Conservation (phyloP, 2,797 vertebrate species). For the Enteromius anoplus region DNA sequence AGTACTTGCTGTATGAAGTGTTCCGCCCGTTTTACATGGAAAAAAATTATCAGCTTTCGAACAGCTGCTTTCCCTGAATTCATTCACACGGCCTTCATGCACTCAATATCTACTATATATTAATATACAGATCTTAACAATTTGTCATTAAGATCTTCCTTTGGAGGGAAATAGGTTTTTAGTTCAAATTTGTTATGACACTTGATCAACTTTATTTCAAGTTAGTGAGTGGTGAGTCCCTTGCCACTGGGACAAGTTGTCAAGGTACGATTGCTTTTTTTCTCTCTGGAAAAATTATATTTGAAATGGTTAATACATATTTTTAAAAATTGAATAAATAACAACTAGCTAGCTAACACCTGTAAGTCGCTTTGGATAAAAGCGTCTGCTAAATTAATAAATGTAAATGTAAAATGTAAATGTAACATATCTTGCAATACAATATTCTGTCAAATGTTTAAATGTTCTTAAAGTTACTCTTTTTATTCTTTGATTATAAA, state of each 20-base stretch:
- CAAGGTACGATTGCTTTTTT: not conserved
- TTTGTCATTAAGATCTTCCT: not conserved
- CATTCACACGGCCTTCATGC: conserved; percentile 50
- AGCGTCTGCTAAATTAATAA: no score
- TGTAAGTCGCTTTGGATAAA: no score
- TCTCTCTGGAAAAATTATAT: not conserved
- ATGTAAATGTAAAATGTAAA: no score
- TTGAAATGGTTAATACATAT: not conserved
- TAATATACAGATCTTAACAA: not conserved
- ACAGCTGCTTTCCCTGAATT: conserved; percentile 46
- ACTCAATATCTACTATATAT: not conserved
- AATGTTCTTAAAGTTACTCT: not conserved
- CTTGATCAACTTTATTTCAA: not conserved
- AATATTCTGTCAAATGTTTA: not conserved
- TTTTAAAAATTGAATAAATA: not conserved
- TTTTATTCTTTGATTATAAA: not conserved
- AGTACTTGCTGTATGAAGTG: conserved; percentile 7
- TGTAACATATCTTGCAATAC: not conserved
- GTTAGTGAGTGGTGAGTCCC: not conserved
- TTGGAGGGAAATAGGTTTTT: not conserved
- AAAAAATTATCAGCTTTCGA: conserved; percentile 28
- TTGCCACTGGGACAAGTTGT: not conserved
- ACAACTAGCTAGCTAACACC: no score
- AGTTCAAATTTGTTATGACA: not conserved
- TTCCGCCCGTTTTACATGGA: conserved; percentile 1